Base-by-base conservation (phyloP, 2,888 invertebrate genomes). In the Morpho achilles region DNA sequence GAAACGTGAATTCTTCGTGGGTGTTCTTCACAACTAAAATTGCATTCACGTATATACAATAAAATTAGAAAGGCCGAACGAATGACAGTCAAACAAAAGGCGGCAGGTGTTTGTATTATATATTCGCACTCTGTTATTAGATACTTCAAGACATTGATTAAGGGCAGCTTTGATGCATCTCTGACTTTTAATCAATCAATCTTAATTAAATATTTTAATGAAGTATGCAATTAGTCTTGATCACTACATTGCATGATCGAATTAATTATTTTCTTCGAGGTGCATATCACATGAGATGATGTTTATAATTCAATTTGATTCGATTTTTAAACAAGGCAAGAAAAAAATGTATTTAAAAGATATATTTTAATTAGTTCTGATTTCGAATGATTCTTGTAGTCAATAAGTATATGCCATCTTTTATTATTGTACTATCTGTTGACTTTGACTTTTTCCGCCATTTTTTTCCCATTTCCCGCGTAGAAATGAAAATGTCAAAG, bases 61-160 rank as follows among this genome's bases (percentile, higher is more conserved):
- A 70, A 65, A 66, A 68, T 66, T 65, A 65, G 65, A 67, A 67
- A 64, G 64, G 63, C 53, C 51, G 57, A 65, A 63, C 51, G 57
- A 65, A 63, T 63, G 58, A 60, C 10, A 10, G 10, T n/a, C 45
- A 59, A 59, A 61, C 58, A 59, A 61, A 60, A 59, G 53, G 56
- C 50, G 59, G 58, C 58, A 61, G 63, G 61, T 60, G 62, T 54
- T 56, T 50, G 50, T 42, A 44, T 59, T 50, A 49, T 44, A 56
- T 41, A 52, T 52, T 22, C 43, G 47, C 47, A 48, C 42, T 50
- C n/a, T 47, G 49, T 32, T 50, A 40, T 49, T 53, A 52, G 50
- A 50, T 43, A 46, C 50, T 39, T 53, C 32, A 49, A 40, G 42
- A 58, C 56, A 52, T 47, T 61, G 51, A 63, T 60, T 61, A 50